Percentiles rank a stretch among this genome's conserved stretches.
phyloP scores from a whole-genome alignment of 2,797 vertebrate species.

The Carduelis carduelis region DNA sequence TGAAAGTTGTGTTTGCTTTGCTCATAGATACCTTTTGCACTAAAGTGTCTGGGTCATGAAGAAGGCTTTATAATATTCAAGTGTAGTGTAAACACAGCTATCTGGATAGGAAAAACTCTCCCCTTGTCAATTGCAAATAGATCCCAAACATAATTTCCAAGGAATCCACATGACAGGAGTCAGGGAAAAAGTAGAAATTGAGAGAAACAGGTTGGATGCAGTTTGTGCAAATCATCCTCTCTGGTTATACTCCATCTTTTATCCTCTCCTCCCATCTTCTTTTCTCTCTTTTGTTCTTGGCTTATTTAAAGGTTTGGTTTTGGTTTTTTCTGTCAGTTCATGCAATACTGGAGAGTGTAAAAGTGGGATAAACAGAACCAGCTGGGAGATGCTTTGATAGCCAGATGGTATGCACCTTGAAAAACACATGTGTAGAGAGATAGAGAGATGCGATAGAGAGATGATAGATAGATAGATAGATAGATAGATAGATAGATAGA shows the following conservation, averaged over 20 bases:
- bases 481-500: not conserved
- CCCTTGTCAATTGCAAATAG: not conserved
- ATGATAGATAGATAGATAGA: not conserved
- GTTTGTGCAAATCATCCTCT: not conserved
- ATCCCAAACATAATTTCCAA: not conserved
- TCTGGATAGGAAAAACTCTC: not conserved
- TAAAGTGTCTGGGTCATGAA: not conserved
- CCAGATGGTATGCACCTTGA: not conserved
- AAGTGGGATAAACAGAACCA: not conserved
- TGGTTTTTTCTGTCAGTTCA: not conserved
- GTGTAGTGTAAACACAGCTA: not conserved
- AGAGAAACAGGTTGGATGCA: rapidly evolving
- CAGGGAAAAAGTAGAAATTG: not conserved
- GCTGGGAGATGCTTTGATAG: not conserved
- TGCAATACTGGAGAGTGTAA: not conserved
- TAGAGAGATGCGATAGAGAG: too few species aligned
- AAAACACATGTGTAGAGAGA: not conserved
- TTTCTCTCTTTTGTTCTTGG: not conserved
- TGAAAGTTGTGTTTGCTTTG: not conserved
- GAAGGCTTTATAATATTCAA: not conserved
- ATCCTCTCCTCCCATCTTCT: not conserved
- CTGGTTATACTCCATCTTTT: not conserved
- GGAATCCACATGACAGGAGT: not conserved
- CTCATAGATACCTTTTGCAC: not conserved
- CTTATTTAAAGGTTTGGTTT: not conserved